These are phyloP conservation scores for Melanotaenia boesemani DNA, from an alignment of 2,797 vertebrate genomes.

Conservation along the genomic window DNA sequence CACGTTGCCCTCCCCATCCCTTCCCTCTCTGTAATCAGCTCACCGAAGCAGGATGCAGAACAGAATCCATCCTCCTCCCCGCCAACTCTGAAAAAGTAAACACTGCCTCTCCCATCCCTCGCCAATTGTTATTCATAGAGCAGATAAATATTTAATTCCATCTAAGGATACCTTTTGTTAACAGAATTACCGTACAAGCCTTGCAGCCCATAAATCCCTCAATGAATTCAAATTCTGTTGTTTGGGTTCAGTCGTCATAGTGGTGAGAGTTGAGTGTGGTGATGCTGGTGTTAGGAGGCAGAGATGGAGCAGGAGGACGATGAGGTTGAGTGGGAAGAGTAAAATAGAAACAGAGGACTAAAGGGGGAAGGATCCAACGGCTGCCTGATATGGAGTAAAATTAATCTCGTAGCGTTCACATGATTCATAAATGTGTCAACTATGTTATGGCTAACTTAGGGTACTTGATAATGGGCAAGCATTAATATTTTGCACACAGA, in stretches of 20 bases:
- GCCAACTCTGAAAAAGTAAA: slow-evolving; percentile 78
- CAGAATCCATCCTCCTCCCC: slow-evolving; percentile 56
- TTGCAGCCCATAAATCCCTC: slow-evolving; percentile 73
- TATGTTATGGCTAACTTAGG: too few species aligned
- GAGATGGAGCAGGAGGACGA: slow-evolving; percentile 4
- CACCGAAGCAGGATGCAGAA: slow-evolving; percentile 52
- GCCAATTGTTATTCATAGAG: slow-evolving; percentile 88
- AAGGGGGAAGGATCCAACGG: neutral
- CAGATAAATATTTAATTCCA: slow-evolving; percentile 87
- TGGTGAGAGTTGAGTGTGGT: neutral
- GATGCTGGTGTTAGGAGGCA: neutral
- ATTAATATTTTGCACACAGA: too few species aligned
- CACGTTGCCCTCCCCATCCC: neutral
- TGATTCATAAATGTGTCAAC: too few species aligned
- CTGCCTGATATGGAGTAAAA: too few species aligned
- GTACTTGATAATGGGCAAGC: too few species aligned
- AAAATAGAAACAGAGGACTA: too few species aligned
- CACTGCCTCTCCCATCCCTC: slow-evolving; percentile 74
- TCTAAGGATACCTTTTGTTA: slow-evolving; percentile 90
- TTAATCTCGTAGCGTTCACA: too few species aligned
- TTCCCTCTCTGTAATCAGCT: slow-evolving; percentile 45
- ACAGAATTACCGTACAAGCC: slow-evolving; percentile 86
- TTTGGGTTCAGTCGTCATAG: slow-evolving; percentile 15
- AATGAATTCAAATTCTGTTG: slow-evolving; percentile 77
- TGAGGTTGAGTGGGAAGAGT: neutral